A percentile compares a stretch with the other conserved stretches of the same genome.
phyloP scores from a whole-genome alignment of 1,140 invertebrate genomes.

The Antheraea mylitta region DNA sequence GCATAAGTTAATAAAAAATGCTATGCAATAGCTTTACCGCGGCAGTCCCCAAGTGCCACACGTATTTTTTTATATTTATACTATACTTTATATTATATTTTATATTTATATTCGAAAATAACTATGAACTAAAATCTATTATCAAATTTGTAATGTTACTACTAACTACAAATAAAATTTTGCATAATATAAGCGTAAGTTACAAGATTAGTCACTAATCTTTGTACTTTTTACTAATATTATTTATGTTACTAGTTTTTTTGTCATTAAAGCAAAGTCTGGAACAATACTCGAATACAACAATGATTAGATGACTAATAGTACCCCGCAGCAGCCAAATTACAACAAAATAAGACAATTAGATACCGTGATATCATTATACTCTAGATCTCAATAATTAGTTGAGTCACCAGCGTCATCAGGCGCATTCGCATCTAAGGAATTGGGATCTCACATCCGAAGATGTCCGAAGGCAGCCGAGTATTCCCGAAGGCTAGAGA shows the following conservation, averaged over 20 bases:
- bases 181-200: no score
- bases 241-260: background rate
- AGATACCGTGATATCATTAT: slow-evolving; percentile 47
- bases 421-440: slow-evolving; percentile 45
- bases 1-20: no score
- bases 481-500: slow-evolving; percentile 44
- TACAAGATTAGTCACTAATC: no score
- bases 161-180: no score
- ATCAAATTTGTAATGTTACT: no score
- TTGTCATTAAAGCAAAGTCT: background rate
- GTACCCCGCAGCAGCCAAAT: slow-evolving; percentile 7
- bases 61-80: no score
- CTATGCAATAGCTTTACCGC: no score
- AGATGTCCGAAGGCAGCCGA: slow-evolving; percentile 48
- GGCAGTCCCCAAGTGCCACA: no score
- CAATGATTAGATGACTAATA: slow-evolving; percentile 26
- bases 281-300: background rate
- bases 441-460: slow-evolving; percentile 49
- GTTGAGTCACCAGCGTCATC: slow-evolving; percentile 42
- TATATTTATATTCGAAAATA: no score
- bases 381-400: slow-evolving; percentile 58
- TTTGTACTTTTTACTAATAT: no score
- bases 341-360: slow-evolving; percentile 34
- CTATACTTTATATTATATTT: no score
- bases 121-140: no score